A percentile compares a stretch with the other conserved stretches of the same genome.
Conservation (phyloP, 1,140 invertebrate genomes). For the Bombus confusus region DNA sequence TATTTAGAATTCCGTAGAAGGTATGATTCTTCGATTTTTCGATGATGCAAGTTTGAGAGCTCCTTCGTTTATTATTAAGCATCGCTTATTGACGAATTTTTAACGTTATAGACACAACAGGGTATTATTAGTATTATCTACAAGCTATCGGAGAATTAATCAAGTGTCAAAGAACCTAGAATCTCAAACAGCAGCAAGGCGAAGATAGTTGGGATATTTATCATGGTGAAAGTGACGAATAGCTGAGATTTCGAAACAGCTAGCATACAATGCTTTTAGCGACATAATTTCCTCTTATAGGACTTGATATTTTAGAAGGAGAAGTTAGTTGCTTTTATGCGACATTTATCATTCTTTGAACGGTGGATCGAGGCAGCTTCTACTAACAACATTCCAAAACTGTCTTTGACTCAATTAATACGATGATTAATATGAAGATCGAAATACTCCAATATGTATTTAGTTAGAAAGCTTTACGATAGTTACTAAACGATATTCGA, state of each 20-base stretch:
- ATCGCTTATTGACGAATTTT: neutral
- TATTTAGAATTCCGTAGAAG: neutral
- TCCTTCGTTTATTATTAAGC: too few relatives aligned
- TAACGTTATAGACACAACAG: neutral
- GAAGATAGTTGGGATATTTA: neutral
- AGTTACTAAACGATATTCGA: neutral
- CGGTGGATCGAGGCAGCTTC: too few relatives aligned
- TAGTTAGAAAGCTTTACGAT: neutral
- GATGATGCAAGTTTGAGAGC: too few relatives aligned
- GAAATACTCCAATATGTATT: too few relatives aligned
- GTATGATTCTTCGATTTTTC: neutral
- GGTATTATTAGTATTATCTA: neutral
- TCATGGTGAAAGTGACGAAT: slow-evolving; percentile 1
- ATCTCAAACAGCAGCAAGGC: too few relatives aligned
- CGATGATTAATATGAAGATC: neutral
- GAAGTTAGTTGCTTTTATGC: too few relatives aligned
- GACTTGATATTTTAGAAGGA: neutral
- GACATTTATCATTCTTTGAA: too few relatives aligned
- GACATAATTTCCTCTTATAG: neutral
- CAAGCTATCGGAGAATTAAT: neutral
- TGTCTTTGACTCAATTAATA: neutral
- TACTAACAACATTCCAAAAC: too few relatives aligned
- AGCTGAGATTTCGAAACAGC: neutral
- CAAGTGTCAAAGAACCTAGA: neutral
- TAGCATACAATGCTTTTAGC: neutral